Conservation (phyloP, 2,797 vertebrate genomes). For the Ctenosaura bakeri region DNA sequence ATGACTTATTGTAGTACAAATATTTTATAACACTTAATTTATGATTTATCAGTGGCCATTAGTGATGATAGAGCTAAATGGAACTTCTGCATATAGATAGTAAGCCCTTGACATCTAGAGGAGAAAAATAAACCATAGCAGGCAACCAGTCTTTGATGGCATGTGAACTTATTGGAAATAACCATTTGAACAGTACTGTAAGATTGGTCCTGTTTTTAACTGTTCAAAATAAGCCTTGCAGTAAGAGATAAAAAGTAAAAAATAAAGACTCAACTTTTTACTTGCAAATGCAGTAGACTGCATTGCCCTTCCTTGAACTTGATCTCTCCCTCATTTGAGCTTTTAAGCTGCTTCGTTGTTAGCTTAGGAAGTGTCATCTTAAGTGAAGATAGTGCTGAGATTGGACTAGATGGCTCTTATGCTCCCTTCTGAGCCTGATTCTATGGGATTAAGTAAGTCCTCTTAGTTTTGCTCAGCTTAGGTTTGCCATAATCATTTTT, state of each 20-base stretch:
- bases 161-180: neutral
- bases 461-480: neutral
- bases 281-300: neutral
- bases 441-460: neutral
- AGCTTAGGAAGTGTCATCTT: fast-evolving
- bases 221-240: neutral
- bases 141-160: too few species aligned
- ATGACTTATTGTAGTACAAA: neutral
- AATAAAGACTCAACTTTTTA: neutral
- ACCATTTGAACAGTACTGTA: neutral
- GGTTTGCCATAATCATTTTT: neutral
- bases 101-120: too few species aligned
- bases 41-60: neutral
- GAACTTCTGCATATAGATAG: neutral
- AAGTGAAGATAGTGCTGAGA: neutral
- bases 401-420: neutral
- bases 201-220: neutral
- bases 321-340: neutral
- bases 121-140: neutral
- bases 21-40: neutral
- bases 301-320: neutral
- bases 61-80: neutral
- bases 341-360: fast-evolving
- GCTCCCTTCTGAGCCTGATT: neutral
- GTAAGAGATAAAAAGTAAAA: too few species aligned